phyloP scores from a whole-genome alignment of 2,888 invertebrate genomes.

The Petrolisthes manimaculis region DNA sequence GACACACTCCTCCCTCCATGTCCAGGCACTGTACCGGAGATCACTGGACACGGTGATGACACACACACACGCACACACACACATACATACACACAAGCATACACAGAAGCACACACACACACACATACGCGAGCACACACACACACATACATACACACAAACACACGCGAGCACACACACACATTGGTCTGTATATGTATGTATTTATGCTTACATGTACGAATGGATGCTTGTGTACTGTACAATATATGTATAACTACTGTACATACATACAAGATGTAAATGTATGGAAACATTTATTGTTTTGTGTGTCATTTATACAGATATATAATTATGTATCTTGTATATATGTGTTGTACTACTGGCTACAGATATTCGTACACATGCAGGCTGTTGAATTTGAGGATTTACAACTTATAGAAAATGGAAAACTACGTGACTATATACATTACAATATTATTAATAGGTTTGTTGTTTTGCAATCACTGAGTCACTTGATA shows the following conservation, averaged over 20 bases:
- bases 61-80: background rate
- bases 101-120: constrained; percentile 14
- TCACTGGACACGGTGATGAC: background rate
- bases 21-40: background rate
- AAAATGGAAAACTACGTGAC: background rate
- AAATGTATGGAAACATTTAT: too few species aligned
- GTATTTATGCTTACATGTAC: constrained; percentile 19
- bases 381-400: too few species aligned
- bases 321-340: too few species aligned
- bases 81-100: background rate
- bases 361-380: too few species aligned
- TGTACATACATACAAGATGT: background rate
- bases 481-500: too few species aligned
- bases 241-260: background rate
- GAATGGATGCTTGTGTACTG: background rate
- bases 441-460: too few species aligned
- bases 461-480: too few species aligned
- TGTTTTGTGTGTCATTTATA: too few species aligned
- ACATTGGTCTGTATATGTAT: constrained; percentile 7
- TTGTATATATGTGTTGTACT: too few species aligned
- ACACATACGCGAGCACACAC: constrained; percentile 7
- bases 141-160: background rate
- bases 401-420: background rate
- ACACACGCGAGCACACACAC: constrained; percentile 2
- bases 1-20: background rate